These are phyloP conservation scores for Lanius ludovicianus DNA, from an alignment of 2,113 vertebrate species.

Conservation along the genomic window DNA sequence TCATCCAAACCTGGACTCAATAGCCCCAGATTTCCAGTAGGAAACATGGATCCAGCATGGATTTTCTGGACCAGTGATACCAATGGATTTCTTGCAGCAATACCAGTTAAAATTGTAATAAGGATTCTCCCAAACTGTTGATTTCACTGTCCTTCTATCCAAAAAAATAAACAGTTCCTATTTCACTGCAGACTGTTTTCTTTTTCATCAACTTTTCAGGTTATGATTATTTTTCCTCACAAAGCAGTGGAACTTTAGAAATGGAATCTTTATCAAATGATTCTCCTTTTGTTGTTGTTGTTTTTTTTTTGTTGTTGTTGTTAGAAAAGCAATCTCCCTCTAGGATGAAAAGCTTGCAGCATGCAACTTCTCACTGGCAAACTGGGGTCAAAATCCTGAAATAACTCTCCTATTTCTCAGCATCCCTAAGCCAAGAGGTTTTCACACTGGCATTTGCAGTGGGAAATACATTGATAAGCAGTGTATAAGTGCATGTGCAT, in stretches of 20 bases:
- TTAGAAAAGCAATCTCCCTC: background rate
- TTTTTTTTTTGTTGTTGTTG: no score
- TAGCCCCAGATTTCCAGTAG: background rate
- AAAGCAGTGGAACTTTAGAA: background rate
- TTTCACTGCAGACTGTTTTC: background rate
- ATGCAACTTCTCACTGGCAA: background rate
- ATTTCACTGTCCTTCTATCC: background rate
- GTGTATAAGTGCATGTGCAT: rapidly evolving
- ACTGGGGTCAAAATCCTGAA: background rate
- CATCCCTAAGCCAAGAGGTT: background rate
- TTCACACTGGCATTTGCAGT: background rate
- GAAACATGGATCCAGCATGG: background rate
- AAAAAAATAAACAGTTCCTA: background rate
- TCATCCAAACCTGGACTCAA: background rate
- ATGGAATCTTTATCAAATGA: background rate
- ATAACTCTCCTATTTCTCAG: background rate
- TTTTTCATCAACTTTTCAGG: background rate
- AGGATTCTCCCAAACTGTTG: background rate
- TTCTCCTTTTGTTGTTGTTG: background rate
- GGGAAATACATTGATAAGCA: background rate
- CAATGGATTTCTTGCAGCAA: background rate
- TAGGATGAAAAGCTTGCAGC: background rate
- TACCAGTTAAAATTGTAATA: background rate
- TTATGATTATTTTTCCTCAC: background rate
- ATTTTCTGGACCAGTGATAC: background rate